Base-by-base conservation (phyloP, 2,113 vertebrate genomes). In the Chiloscyllium plagiosum region DNA sequence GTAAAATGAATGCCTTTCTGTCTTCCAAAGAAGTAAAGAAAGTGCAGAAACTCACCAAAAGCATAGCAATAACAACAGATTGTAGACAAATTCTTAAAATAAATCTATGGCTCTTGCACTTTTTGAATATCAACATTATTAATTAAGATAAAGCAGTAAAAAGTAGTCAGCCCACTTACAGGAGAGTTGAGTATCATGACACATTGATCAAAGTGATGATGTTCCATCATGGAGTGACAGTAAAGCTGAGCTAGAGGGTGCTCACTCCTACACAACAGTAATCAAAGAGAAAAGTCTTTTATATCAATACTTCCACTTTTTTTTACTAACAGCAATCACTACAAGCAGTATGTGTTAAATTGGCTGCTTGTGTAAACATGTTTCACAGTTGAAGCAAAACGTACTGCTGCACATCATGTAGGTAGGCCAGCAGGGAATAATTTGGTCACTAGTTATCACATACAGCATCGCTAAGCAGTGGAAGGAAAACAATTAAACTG, bases 181-280 rank as follows among this genome's bases (percentile, higher is more conserved):
- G 98, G 98, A 96, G 98, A 99, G 96, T 99, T 99, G 93, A 99
- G 98, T 96, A 99, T 99, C 99, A 99, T 99, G 97, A 99, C 98
- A 97, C 99, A 99, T 97, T 99, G 99, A 97, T 99, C 98, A 70
- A 99, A 99, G 97, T 99, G 99, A 96, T 99, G 99, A 96, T 99
- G 99, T 96, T 99, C 99, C 99, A 99, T 99, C 96, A 98, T 99
- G 8, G 99, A 99, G 96, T 99, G 99, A 97, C 99, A 99, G 96
- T 99, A 99, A 15, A 99, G 98, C 96, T 99, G 99, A 61, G 99
- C 98, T 80, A 99, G 98, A 0, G 99, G 99, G 96, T 99, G 99
- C 56, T 99, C 99, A 0, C 98, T 99, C 97, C 99, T 99, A 97
- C 66, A 70, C 85, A 96, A n/a, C 22, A 70, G 33, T 68, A 95